Percentiles rank a stretch among this genome's conserved stretches.
Conservation (phyloP, 1,140 invertebrate species). For the Ceratosolen fusciceps region DNA sequence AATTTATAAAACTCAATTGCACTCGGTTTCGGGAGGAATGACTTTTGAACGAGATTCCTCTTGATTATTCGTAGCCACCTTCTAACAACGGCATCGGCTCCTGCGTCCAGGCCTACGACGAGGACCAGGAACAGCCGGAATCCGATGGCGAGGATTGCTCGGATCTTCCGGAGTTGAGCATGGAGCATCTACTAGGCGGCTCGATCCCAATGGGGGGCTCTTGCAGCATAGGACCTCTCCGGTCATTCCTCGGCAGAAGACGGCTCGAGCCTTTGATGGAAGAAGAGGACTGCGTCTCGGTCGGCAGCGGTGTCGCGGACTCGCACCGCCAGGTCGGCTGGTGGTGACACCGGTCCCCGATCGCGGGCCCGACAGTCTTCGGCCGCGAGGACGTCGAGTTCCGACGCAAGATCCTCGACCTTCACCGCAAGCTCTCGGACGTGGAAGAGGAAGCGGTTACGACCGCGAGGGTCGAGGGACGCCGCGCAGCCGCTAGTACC, state of each 20-base stretch:
- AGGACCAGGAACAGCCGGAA: slow-evolving; percentile 49
- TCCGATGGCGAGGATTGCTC: slow-evolving; percentile 51
- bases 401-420: slow-evolving; percentile 64
- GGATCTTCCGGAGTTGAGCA: slow-evolving; percentile 64
- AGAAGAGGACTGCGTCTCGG: slow-evolving; percentile 67
- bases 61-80: slow-evolving; percentile 69
- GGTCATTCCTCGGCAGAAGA: slow-evolving; percentile 63
- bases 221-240: slow-evolving; percentile 57
- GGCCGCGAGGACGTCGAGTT: slow-evolving; percentile 66
- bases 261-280: slow-evolving; percentile 68
- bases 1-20: no score
- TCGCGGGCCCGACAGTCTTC: slow-evolving; percentile 57
- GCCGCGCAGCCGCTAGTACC: background rate
- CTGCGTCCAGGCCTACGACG: slow-evolving; percentile 48
- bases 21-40: no score
- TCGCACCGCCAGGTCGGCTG: slow-evolving; percentile 64
- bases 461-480: slow-evolving; percentile 39
- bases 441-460: slow-evolving; percentile 55
- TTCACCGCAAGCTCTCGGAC: slow-evolving; percentile 66
- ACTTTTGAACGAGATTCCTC: no score
- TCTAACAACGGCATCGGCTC: slow-evolving; percentile 61
- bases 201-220: slow-evolving; percentile 20
- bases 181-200: slow-evolving; percentile 67
- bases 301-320: slow-evolving; percentile 54
- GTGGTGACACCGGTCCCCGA: slow-evolving; percentile 70